Evolutionary conservation across 2,797 vertebrate species (phyloP).

Genomic region (Pantherophis alleghaniensis): DNA sequence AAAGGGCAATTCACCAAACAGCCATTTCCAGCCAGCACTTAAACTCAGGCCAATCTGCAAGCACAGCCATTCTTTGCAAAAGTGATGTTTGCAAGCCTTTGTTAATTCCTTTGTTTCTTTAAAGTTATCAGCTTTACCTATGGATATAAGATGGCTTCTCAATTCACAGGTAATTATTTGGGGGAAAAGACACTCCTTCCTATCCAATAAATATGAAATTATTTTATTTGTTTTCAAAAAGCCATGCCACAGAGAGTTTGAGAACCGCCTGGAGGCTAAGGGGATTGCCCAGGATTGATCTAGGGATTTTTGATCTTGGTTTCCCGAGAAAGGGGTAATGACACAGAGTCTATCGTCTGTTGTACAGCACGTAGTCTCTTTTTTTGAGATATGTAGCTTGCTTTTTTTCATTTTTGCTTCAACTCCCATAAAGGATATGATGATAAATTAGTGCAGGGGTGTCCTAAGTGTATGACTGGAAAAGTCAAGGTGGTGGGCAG

Average conservation of each 20-base stretch:
- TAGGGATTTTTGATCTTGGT: neutral
- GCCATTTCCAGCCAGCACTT: neutral
- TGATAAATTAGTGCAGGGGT: neutral
- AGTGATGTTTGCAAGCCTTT: neutral
- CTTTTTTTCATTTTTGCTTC: neutral
- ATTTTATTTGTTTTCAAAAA: neutral
- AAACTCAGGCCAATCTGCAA: neutral
- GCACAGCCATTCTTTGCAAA: neutral
- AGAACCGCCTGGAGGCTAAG: neutral
- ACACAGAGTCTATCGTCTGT: neutral
- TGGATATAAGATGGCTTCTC: neutral
- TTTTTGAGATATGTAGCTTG: neutral
- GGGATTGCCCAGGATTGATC: neutral
- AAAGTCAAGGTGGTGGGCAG: neutral
- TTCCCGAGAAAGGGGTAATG: neutral
- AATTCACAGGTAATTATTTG: neutral
- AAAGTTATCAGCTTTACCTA: neutral
- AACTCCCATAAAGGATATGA: neutral
- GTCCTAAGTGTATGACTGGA: neutral
- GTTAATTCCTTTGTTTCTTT: neutral
- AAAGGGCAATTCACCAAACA: neutral
- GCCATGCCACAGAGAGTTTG: neutral
- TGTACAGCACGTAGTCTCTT: neutral
- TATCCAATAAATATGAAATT: neutral
- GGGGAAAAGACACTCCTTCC: neutral